A percentile compares a stretch with the other conserved stretches of the same genome.
Conservation (phyloP, 2,797 vertebrate species). For the Cynopterus sphinx region DNA sequence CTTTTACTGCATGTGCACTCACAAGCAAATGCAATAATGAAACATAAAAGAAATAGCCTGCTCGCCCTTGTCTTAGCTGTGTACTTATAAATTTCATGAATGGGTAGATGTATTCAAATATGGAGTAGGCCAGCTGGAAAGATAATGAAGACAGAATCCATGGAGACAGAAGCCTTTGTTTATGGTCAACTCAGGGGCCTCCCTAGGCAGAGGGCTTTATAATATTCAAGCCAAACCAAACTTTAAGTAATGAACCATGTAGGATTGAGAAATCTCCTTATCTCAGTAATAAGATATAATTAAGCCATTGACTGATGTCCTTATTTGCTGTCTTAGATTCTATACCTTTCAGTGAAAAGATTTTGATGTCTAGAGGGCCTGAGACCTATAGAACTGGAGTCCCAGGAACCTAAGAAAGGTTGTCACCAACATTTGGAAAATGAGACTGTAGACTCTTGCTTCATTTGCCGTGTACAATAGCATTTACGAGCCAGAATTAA, state of each 20-base stretch:
- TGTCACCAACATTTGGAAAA: not conserved
- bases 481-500: not conserved
- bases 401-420: conserved; percentile 64
- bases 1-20: not conserved
- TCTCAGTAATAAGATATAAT: not conserved
- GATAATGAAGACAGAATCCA: not conserved
- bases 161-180: not conserved
- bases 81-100: not conserved
- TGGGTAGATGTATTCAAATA: not conserved
- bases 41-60: not conserved
- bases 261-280: not conserved
- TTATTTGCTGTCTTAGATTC: conserved; percentile 81
- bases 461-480: not conserved
- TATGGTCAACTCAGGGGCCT: not conserved
- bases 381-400: conserved; percentile 63
- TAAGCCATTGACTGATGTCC: conserved; percentile 60
- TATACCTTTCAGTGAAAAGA: conserved; percentile 81
- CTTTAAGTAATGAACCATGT: not conserved
- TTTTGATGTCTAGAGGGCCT: conserved; percentile 58
- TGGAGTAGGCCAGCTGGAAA: not conserved
- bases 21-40: not conserved
- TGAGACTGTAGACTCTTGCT: not conserved
- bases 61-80: not conserved
- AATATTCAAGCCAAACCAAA: not conserved
- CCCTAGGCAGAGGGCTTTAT: not conserved